Evolutionary conservation across 2,888 invertebrate species (phyloP).

Genomic region (Thalpophila matura): DNA sequence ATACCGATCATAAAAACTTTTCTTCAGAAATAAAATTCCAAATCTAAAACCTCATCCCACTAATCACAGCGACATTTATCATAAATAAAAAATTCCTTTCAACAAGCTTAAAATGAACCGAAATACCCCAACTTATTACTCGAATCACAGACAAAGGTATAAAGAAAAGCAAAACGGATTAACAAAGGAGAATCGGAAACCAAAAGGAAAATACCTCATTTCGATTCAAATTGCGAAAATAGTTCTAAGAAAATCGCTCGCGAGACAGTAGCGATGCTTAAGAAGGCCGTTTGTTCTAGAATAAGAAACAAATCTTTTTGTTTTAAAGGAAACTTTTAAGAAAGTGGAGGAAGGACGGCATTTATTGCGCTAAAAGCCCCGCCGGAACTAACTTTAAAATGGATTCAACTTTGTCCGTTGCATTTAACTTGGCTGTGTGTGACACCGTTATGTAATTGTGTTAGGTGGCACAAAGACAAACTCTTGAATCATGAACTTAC

Average conservation of each 20-base stretch:
- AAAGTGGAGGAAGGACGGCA: constrained; percentile 89
- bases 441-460: constrained; percentile 73
- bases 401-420: constrained; percentile 90
- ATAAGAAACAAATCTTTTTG: constrained; percentile 88
- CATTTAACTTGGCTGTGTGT: constrained; percentile 78
- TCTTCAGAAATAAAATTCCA: neutral
- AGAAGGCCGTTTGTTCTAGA: constrained; percentile 81
- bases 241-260: constrained; percentile 64
- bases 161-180: constrained; percentile 43
- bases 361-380: constrained; percentile 90
- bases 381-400: constrained; percentile 89
- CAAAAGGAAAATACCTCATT: constrained; percentile 65
- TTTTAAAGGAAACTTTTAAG: constrained; percentile 89
- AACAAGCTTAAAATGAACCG: constrained; percentile 9
- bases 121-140: constrained; percentile 29
- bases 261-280: constrained; percentile 63
- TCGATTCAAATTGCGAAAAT: constrained; percentile 68
- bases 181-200: constrained; percentile 62
- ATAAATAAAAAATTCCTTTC: neutral
- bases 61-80: neutral
- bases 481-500: too few relatives aligned
- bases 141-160: constrained; percentile 24
- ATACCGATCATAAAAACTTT: neutral
- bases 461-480: neutral
- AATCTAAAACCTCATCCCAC: neutral